Evolutionary conservation across 2,113 vertebrate genomes (phyloP), one percentile per base, ranked within the genome.

Genomic region (Ceratotherium simum): DNA sequence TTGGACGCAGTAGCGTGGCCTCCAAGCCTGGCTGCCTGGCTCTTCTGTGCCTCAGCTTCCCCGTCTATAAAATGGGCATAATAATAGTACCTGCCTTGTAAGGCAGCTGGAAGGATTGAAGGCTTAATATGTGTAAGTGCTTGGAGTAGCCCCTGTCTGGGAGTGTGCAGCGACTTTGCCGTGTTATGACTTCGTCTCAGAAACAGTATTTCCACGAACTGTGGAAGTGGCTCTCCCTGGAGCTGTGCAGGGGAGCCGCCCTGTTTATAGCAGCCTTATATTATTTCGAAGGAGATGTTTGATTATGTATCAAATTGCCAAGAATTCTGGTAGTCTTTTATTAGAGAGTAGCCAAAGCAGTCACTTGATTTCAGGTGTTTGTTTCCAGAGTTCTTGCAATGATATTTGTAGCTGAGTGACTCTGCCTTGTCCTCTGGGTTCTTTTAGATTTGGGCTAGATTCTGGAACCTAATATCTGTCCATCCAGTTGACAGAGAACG

Each of bases 151-250:
- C 2, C n/a, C 79, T 5, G 12, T 9, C 54, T 39, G 54, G 6
- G 23, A 2, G 21, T 0, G 54, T 27, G 79, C 18, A 8, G 33
- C 13, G 31, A 6, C 8, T 33, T 20, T 25, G 51, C 14, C 18
- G 14, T 6, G 2, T 17, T 48, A 8, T 33, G 17, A 46, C 20
- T 65, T 6, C 2, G 10, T 33, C 82, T 65, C 62, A 48, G 46
- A 31, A n/a, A 0, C 12, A 8, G 18, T 5, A 8, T 5, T 67
- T 16, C 62, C 7, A 0, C 10, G 29, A n/a, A 23, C 42, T 14
- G 13, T 8, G 31, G 36, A 8, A 5, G 5, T 33, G 36, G 16
- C 4, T 5, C 42, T 42, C 18, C 6, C 17, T 65, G 29, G 36
- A 13, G 18, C 11, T 23, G 20, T n/a, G 20, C 21, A 23, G 12